These are phyloP conservation scores for Oostethus manadensis DNA, from an alignment of 2,113 vertebrate genomes.

Conservation along the genomic window DNA sequence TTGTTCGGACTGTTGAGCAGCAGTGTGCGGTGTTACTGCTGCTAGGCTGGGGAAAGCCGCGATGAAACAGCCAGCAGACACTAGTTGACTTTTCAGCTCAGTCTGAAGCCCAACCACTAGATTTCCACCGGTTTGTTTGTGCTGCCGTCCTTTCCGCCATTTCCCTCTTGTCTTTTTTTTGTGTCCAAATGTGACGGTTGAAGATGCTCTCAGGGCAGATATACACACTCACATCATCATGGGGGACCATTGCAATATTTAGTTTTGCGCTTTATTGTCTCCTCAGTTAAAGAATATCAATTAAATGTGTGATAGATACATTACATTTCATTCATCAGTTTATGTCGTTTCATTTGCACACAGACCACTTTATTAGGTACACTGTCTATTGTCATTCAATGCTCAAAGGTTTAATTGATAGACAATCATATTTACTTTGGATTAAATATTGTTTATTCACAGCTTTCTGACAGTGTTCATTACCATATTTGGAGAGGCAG, in stretches of 20 bases:
- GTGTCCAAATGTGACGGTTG: slow-evolving; percentile 40
- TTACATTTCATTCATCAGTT: no score
- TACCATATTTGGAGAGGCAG: no score
- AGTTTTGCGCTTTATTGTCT: no score
- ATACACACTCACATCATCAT: background rate
- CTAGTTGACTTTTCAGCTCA: no score
- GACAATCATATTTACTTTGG: no score
- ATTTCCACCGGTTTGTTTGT: slow-evolving; percentile 58
- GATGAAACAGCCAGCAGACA: slow-evolving; percentile 1
- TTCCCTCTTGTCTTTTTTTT: slow-evolving; percentile 36
- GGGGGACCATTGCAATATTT: no score
- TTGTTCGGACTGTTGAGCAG: background rate
- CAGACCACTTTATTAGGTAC: background rate
- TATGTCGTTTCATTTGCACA: no score
- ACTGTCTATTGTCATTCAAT: background rate
- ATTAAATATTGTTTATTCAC: background rate
- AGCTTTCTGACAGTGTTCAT: background rate
- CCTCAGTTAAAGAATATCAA: no score
- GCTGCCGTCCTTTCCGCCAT: slow-evolving; percentile 56
- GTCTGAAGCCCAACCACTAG: slow-evolving; percentile 15
- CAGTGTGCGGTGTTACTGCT: background rate
- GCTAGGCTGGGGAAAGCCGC: background rate
- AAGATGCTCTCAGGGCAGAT: slow-evolving; percentile 19
- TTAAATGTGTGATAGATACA: no score
- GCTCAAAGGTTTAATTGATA: no score